Base-by-base conservation (phyloP, 2,888 invertebrate genomes). In the Geophilus truncorum region DNA sequence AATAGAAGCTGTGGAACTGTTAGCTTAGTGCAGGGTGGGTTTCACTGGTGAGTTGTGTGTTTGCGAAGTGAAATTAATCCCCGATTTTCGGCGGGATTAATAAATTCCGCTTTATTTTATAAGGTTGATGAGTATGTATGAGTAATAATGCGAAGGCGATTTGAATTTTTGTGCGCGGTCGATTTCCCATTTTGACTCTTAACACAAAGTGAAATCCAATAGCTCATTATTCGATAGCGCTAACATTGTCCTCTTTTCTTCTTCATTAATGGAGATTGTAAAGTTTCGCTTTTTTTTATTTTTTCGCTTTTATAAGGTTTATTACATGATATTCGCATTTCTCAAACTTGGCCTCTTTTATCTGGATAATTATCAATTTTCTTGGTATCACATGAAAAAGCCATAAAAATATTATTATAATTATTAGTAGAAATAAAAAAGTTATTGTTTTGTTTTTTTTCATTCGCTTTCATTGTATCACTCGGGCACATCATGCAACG, bases 141-240 rank as follows among this genome's bases (percentile, higher is more conserved):
- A 25, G 70, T 28, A 70, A 70, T 70, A 28, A 70, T 70, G 25
- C 9, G 25, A 70, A 70, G 70, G 10, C 12, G 25, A 70, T 70
- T 28, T 70, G 70, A 70, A 70, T 28, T 28, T 70, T 28, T 23
- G 12, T 70, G 12, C 10, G 70, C 70, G 70, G 25, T 70, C 70
- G 70, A 70, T 70, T 70, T 70, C 25, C 70, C 70, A 70, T 70
- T 51, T 70, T 25, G 70, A 12, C 70, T 23, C 28, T 70, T 70
- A 62, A 28, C 70, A 70, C 28, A 70, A 70, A 70, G 70, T 70
- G 70, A 70, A 70, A 70, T 70, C 70, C 70, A 70, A 70, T 70
- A 70, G 12, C 25, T 70, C 70, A 70, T 70, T 70, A 70, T 70
- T 23, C 28, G 70, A 70, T 70, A 70, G 70, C 12, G 18, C 51